Evolutionary conservation across 30 jellyfish, hydroid and myxozoan species (phyloP), one percentile per base, ranked within the genome.

Genomic region (Turritopsis dohrnii): DNA sequence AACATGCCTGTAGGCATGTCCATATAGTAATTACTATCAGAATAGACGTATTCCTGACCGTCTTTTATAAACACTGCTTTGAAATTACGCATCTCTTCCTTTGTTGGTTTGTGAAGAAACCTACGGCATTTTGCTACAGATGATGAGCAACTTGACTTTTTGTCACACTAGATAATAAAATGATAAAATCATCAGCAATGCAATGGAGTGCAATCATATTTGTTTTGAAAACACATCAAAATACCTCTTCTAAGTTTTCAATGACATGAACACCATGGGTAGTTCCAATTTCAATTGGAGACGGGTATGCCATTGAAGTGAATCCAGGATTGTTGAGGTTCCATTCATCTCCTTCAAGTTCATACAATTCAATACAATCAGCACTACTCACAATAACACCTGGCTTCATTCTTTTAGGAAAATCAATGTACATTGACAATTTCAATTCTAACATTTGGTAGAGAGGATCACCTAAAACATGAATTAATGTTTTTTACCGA

Each of bases 271-370:
- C 98, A 53, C 98, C 98, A 87, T 92, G 98, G 1, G 98, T 92
- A 18, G 96, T 84, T 19, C 98, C 98, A 52, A 92, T 86, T 29
- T 92, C 98, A 83, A 92, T 92, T 7, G 98, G 98, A 21, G 98
- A 92, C 28, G 96, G 95, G 72, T 92, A 96, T 0, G 96, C 98
- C 85, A 92, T 23, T 52, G 98, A 92, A 1, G 98, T 92, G 53
- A 92, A 85, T 16, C 98, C 98, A 30, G 85, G 86, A 65, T 83
- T 85, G 28, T 23, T 71, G 52, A 92, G 87, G 9, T 83, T 84
- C 98, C 98, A 92, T 29, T 74, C 89, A 54, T 88, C 93, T 52
- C 97, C 97, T 76, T 84, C 92, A 21, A 88, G 85, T 24, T 83
- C 92, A 75, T 87, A 92, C 24, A 92, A 92, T 80, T 92, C 98